Evolutionary conservation across 1,140 invertebrate genomes (phyloP), one percentile per base, ranked within the genome.

Genomic region (Rhyzopertha dominica): DNA sequence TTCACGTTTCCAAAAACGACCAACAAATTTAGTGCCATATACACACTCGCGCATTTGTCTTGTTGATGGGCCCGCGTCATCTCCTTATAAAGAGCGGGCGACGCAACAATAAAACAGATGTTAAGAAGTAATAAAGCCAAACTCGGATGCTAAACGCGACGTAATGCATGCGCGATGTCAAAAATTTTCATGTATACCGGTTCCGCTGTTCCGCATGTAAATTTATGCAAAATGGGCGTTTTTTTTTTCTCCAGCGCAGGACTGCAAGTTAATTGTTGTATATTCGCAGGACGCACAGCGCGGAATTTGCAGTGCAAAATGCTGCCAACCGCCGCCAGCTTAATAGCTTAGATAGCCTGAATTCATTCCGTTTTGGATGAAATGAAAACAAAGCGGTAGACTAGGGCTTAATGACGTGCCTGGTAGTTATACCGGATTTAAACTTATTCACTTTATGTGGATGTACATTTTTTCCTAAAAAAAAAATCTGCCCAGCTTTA

Each of bases 201-300:
- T 53, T 59, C 25, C 40, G 35, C 34, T 47, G 53, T 56, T 56
- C 49, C 37, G 28, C 45, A 59, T 59, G 56, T 51, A 56, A 59
- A 59, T 59, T 59, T 59, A 59, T 59, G 56, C 56, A 59, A 59
- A 59, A 58, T 48, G 50, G 36, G 26, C 38, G 48, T 46, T 53
- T 55, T 59, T 51, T 56, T 53, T 59, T 49, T 47, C 53, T 37
- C 41, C 26, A 49, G 44, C 53, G n/a, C n/a, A n/a, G n/a, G n/a
- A n/a, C n/a, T 49, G 48, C 54, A 48, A 53, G 23, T 56, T 56
- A 56, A 56, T 56, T 56, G 54, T 56, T 56, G 51, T 56, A 56
- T 56, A 56, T 56, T 51, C 48, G 20, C 30, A 26, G 43, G 29
- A 43, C 40, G 37, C 29, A 34, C 28, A 25, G 35, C 32, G 14